Conservation (phyloP, 2,797 vertebrate genomes). For the Echeneis naucrates region DNA sequence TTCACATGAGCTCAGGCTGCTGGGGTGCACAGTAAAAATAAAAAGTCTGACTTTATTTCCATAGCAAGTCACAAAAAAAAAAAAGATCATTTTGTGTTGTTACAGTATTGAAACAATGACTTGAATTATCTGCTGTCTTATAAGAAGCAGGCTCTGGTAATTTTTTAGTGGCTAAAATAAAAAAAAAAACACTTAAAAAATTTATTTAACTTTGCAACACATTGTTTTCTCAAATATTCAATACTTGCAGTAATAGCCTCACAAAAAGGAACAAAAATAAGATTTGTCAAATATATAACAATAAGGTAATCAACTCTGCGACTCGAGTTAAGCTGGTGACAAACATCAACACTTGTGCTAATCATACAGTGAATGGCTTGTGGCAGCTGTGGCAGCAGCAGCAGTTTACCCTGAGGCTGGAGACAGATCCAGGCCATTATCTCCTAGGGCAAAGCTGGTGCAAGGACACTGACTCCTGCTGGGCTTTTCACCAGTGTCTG, state of each 20-base stretch:
- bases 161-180: background rate
- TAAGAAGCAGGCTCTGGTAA: background rate
- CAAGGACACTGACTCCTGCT: background rate
- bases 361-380: background rate
- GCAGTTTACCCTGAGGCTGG: background rate
- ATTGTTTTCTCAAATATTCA: background rate
- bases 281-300: background rate
- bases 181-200: background rate
- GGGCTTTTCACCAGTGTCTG: constrained; percentile 89
- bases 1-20: background rate
- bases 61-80: background rate
- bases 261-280: background rate
- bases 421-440: background rate
- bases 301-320: background rate
- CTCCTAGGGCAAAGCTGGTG: background rate
- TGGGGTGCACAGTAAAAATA: constrained; percentile 4
- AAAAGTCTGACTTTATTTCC: background rate
- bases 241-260: constrained; percentile 4
- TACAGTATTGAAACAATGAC: background rate
- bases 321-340: constrained; percentile 11
- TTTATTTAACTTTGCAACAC: constrained; percentile 7
- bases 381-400: background rate
- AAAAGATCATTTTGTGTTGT: background rate
- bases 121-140: background rate
- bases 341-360: constrained; percentile 7